Evolutionary conservation across 2,888 invertebrate species (phyloP).

Genomic region (Hartigia nigra): DNA sequence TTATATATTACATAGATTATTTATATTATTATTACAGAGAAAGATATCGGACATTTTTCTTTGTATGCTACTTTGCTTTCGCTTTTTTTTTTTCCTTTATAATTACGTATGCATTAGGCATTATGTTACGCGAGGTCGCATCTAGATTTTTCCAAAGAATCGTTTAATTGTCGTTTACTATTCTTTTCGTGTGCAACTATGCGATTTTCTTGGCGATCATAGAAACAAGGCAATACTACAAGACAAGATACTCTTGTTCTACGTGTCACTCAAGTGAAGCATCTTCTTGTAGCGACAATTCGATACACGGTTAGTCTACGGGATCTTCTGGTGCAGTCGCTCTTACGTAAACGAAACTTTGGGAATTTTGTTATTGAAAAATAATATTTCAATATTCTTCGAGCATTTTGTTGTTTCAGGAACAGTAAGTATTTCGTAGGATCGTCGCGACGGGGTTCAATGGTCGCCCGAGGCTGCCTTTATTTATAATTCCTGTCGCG

Average conservation of each 20-base stretch:
- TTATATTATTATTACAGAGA: no score
- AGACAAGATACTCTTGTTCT: not conserved
- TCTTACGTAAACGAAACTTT: not conserved
- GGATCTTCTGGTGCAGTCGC: not conserved
- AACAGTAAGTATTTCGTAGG: not conserved
- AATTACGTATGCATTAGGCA: not conserved
- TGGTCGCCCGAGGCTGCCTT: not conserved
- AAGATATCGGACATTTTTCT: not conserved
- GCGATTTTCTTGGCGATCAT: not conserved
- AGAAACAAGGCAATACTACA: no score
- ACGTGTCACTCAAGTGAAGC: not conserved
- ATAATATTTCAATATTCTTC: not conserved
- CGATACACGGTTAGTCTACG: not conserved
- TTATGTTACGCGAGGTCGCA: not conserved
- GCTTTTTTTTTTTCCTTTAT: not conserved
- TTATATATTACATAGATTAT: not conserved
- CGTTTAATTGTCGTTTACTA: not conserved
- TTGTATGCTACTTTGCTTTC: no score
- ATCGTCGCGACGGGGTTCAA: not conserved
- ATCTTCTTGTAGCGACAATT: not conserved
- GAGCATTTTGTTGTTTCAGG: not conserved
- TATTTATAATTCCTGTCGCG: not conserved
- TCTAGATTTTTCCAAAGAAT: not conserved
- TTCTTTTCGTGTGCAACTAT: not conserved
- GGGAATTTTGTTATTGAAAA: not conserved